Percentiles rank a stretch among this genome's conserved stretches.
Conservation (phyloP, 2,888 invertebrate genomes). For the Poecilus cupreus region DNA sequence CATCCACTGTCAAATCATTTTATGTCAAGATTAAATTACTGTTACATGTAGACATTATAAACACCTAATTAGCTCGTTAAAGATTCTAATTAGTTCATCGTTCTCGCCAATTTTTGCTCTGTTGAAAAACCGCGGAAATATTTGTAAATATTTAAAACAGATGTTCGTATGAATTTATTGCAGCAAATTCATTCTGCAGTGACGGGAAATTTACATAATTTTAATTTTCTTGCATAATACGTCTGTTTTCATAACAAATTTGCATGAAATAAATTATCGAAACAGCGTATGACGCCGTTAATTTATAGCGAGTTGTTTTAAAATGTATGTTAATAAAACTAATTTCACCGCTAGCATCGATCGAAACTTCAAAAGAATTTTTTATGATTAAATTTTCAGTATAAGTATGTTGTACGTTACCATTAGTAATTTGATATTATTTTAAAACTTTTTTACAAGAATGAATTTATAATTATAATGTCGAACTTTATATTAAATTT, state of each 20-base stretch:
- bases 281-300: not conserved
- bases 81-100: no score
- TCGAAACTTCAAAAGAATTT: not conserved
- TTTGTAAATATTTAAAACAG: slow-evolving; percentile 28
- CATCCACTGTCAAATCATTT: no score
- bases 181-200: slow-evolving; percentile 8
- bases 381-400: no score
- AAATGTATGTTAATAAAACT: slow-evolving; percentile 8
- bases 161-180: slow-evolving; percentile 38
- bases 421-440: no score
- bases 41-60: no score
- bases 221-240: slow-evolving; percentile 34
- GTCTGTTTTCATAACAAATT: slow-evolving; percentile 12
- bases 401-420: no score
- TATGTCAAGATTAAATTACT: no score
- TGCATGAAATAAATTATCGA: slow-evolving; percentile 36
- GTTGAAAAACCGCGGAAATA: not conserved
- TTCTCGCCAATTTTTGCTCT: no score
- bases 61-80: no score
- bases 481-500: no score
- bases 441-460: no score
- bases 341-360: not conserved
- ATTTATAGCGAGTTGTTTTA: slow-evolving; percentile 4
- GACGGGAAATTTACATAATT: slow-evolving; percentile 18
- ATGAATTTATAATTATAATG: no score